Conservation (phyloP, 2,888 invertebrate species). For the Eupsilia transversa region DNA sequence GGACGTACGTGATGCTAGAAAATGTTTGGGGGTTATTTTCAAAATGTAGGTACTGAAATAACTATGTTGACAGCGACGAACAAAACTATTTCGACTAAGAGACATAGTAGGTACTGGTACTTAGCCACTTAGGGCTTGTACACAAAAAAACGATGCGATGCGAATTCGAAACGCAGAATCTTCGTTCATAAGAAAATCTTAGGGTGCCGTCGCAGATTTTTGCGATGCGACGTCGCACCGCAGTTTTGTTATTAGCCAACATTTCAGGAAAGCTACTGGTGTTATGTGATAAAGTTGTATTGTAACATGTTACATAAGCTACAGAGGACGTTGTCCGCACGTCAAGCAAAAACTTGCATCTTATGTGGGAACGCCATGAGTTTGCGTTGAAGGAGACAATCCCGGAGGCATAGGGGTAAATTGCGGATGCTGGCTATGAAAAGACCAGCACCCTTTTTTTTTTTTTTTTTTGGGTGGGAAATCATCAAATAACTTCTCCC, state of each 20-base stretch:
- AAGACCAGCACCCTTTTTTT: too few species aligned
- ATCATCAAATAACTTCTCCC: too few species aligned
- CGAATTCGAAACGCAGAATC: too few species aligned
- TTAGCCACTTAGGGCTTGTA: too few species aligned
- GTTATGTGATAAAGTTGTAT: constrained; percentile 35
- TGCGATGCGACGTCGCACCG: too few species aligned
- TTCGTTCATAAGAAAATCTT: too few species aligned
- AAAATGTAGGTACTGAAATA: not conserved
- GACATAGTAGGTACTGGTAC: too few species aligned
- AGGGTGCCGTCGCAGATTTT: too few species aligned
- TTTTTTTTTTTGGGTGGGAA: too few species aligned
- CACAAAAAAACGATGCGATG: too few species aligned
- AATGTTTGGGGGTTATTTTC: not conserved
- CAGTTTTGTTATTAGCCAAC: constrained; percentile 13
- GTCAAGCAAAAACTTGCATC: constrained; percentile 78
- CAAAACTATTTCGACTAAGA: not conserved
- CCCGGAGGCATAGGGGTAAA: not conserved
- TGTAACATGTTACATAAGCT: constrained; percentile 58
- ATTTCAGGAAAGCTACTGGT: constrained; percentile 34
- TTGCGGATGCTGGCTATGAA: not conserved
- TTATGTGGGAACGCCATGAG: constrained; percentile 66
- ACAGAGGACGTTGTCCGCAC: constrained; percentile 75
- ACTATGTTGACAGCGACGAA: not conserved
- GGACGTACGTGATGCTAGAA: too few species aligned
- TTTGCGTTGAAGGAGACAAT: not conserved